A percentile compares a stretch with the other conserved stretches of the same genome.
phyloP scores from a whole-genome alignment of 2,113 vertebrate genomes.

The Phrynocephalus versicolor region DNA sequence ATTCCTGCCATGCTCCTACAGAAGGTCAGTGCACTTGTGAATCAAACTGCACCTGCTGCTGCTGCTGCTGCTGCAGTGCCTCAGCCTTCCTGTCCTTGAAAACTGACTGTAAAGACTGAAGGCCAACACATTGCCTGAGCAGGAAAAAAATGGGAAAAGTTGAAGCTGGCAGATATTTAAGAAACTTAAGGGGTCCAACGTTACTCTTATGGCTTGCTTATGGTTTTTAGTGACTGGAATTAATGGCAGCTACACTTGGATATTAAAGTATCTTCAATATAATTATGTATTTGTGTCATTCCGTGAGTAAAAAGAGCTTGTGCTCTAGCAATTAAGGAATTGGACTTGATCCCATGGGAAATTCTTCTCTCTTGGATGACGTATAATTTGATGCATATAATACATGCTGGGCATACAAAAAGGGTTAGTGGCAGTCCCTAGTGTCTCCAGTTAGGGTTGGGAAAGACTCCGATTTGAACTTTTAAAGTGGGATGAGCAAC shows the following conservation, averaged over 20 bases:
- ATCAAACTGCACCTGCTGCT: conserved; percentile 70
- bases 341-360: background rate
- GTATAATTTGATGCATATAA: background rate
- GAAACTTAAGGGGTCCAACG: conserved; percentile 10
- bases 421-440: too few relatives aligned
- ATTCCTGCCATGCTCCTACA: conserved; percentile 73
- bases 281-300: conserved; percentile 34
- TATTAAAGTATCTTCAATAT: background rate
- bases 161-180: conserved; percentile 40
- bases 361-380: background rate
- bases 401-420: background rate
- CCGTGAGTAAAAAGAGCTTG: conserved; percentile 33
- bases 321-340: background rate
- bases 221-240: background rate
- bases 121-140: conserved; percentile 3
- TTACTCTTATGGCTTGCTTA: background rate
- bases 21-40: conserved; percentile 71
- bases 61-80: conserved; percentile 64
- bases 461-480: too few relatives aligned
- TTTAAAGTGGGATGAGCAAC: too few relatives aligned
- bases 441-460: too few relatives aligned
- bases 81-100: conserved; percentile 41
- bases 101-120: conserved; percentile 1
- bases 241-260: background rate
- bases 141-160: background rate